phyloP scores from a whole-genome alignment of 2,888 invertebrate genomes.

The Congeria kusceri region DNA sequence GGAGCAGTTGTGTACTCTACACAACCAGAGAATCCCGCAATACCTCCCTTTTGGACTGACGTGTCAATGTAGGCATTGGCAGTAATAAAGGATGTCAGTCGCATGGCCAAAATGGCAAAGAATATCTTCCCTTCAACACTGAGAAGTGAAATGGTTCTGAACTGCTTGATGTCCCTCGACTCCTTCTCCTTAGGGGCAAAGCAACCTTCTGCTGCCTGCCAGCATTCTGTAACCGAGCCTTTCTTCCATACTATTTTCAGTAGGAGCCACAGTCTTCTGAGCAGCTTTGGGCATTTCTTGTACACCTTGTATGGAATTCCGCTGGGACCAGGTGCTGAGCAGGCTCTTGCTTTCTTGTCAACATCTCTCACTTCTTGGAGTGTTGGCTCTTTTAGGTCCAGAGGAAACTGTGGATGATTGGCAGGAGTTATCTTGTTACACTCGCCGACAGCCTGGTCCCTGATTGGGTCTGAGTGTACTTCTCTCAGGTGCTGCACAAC shows the following conservation, averaged over 20 bases:
- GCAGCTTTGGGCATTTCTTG: conserved; percentile 11
- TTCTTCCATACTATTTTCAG: conserved; percentile 15
- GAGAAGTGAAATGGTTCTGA: conserved; percentile 51
- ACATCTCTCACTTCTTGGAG: conserved; percentile 19
- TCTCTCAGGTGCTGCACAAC: conserved; percentile 4
- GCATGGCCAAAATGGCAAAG: conserved; percentile 7
- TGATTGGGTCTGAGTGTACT: not conserved
- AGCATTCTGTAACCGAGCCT: conserved; percentile 13
- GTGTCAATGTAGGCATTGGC: conserved; percentile 16
- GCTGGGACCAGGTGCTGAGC: conserved; percentile 25
- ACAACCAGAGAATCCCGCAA: no score
- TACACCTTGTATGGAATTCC: not conserved
- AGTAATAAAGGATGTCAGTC: conserved; percentile 6
- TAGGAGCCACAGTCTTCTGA: conserved; percentile 9
- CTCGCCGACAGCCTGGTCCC: not conserved
- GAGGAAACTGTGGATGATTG: not conserved
- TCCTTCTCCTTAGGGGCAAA: conserved; percentile 22
- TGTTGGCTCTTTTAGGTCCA: no score
- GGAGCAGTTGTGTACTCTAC: no score
- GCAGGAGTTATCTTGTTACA: conserved; percentile 9
- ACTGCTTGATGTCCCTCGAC: conserved; percentile 27
- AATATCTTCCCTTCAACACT: conserved; percentile 52
- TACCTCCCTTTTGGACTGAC: conserved; percentile 11
- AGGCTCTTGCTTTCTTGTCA: conserved; percentile 20
- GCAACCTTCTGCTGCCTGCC: conserved; percentile 16